Evolutionary conservation across 1,140 invertebrate genomes (phyloP).

Genomic region (Brachionus asplanchnoidis): DNA sequence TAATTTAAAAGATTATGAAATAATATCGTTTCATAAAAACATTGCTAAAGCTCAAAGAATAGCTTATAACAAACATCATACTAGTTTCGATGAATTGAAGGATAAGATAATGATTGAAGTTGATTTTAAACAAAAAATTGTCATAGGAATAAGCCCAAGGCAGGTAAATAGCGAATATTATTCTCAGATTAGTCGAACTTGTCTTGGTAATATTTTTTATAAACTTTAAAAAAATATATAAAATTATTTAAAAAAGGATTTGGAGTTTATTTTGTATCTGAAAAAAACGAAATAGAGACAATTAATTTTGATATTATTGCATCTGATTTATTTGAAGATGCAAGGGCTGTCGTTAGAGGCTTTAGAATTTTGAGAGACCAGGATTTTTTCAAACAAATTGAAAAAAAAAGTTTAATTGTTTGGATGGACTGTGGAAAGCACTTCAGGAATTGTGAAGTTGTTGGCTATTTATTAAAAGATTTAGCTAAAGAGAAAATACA

Average conservation of each 20-base stretch:
- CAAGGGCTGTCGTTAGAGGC: conserved; percentile 8
- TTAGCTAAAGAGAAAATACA: conserved; percentile 11
- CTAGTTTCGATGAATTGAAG: neutral
- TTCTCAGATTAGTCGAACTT: neutral
- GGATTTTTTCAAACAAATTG: neutral
- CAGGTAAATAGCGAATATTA: conserved; percentile 20
- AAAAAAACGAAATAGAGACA: neutral
- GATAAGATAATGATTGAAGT: conserved; percentile 1
- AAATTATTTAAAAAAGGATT: too few species aligned
- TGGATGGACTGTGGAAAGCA: conserved; percentile 32
- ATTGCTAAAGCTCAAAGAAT: neutral
- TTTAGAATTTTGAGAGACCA: conserved; percentile 21
- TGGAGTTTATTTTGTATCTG: neutral
- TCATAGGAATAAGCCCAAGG: neutral
- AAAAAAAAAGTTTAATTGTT: neutral
- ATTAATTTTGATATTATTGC: conserved; percentile 15
- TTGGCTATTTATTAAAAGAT: neutral
- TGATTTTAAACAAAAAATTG: conserved; percentile 29
- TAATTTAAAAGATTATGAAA: conserved; percentile 19
- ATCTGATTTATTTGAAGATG: conserved; percentile 8
- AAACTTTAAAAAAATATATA: neutral
- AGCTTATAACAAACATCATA: conserved; percentile 5
- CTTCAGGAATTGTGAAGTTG: conserved; percentile 24
- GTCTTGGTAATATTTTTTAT: neutral
- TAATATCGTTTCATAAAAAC: conserved; percentile 8